These are phyloP conservation scores for Nannospalax galili DNA, from an alignment of 2,113 vertebrate species.

Conservation along the genomic window DNA sequence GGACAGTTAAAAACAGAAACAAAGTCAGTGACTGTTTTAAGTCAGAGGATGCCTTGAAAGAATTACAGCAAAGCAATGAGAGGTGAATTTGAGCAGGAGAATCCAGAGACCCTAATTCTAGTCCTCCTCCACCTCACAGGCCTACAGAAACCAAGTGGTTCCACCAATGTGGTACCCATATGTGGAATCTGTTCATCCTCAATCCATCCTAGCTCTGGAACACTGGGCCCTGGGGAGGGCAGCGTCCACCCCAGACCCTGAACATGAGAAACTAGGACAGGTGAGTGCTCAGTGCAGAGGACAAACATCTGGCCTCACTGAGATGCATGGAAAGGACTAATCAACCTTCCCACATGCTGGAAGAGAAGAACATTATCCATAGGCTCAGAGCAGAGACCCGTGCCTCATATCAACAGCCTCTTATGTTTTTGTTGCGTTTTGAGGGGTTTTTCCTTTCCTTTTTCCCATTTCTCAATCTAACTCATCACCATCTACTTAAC, in stretches of 20 bases:
- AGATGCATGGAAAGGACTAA: neutral
- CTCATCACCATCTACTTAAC: conserved; percentile 57
- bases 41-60: neutral
- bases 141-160: neutral
- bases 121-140: neutral
- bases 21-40: neutral
- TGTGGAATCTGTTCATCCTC: neutral
- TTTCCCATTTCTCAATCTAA: conserved; percentile 60
- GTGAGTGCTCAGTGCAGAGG: neutral
- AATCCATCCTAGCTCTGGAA: neutral
- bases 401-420: neutral
- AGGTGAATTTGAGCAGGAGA: neutral
- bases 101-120: neutral
- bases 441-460: neutral
- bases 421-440: too few relatives aligned
- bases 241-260: neutral
- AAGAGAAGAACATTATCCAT: neutral
- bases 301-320: neutral
- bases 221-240: neutral
- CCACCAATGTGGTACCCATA: too few relatives aligned
- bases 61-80: neutral
- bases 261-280: neutral
- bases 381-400: neutral
- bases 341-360: neutral
- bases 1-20: neutral